Evolutionary conservation across 2,113 vertebrate species (phyloP), one percentile per base, ranked within the genome.

Genomic region (Ptychochromis oligacanthus): DNA sequence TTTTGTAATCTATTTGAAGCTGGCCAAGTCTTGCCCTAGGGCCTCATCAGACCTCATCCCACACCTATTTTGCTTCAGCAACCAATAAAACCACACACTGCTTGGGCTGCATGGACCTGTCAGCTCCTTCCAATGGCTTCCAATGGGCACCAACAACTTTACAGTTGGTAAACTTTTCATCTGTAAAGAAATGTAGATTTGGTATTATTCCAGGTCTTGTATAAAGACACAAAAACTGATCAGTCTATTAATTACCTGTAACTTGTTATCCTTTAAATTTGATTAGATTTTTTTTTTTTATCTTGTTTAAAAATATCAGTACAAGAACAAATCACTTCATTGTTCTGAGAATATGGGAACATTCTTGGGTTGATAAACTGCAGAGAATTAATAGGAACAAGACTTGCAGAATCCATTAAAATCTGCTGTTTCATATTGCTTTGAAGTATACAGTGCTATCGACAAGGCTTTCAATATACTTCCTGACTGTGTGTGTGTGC

Each of bases 391-490:
- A 61, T 31, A 52, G 26, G 28, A 52, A 38, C 28, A n/a, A 12
- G 43, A 34, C 49, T 22, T 78, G 26, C 76, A 49, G 62, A 81
- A 31, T 59, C 1, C 0, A 40, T 24, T 24, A 24, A 38, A 34
- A 62, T 56, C 61, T 61, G 65, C 20, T 77, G n/a, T 82, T 65
- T 80, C 28, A 65, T 2, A 0, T 57, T 54, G 18, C 40, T 88
- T 10, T 15, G 38, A 72, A 72, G 46, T 54, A 52, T 72, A 34
- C 7, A 60, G 43, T 54, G 4, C 54, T 18, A 49, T 22, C 70
- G 14, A 55, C 6, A 34, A 54, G 24, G 24, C 9, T 77, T 46
- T 75, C 17, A 79, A 55, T 82, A 36, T 57, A 36, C 40, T 57
- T 26, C 57, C 49, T 74, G 76, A 86, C 31, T 58, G 17, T 70